Evolutionary conservation across 1,140 invertebrate genomes (phyloP).

Genomic region (Telenomus remus): DNA sequence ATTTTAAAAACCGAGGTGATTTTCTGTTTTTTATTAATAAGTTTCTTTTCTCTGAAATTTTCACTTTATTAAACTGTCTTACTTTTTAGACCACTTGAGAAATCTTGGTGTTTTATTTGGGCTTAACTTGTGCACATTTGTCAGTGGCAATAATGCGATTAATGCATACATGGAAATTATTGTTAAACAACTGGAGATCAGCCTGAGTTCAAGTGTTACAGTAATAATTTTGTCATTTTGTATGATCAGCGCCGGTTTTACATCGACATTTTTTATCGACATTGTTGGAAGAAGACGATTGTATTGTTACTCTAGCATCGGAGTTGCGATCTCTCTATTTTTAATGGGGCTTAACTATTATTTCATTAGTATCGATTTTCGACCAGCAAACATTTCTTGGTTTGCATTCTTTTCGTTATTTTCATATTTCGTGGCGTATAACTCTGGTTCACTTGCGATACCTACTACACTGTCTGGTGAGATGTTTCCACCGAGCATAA

Average conservation of each 20-base stretch:
- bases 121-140: constrained; percentile 64
- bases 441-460: constrained; percentile 66
- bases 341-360: constrained; percentile 73
- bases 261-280: constrained; percentile 66
- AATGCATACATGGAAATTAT: constrained; percentile 71
- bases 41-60: background rate
- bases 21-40: background rate
- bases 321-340: constrained; percentile 62
- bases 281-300: constrained; percentile 65
- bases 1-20: constrained; percentile 64
- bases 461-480: constrained; percentile 70
- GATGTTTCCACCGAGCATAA: constrained; percentile 69
- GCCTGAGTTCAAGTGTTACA: constrained; percentile 61
- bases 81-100: constrained; percentile 60
- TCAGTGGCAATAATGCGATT: constrained; percentile 64
- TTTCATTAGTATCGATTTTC: constrained; percentile 58
- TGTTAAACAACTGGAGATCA: constrained; percentile 59
- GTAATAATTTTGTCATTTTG: constrained; percentile 65
- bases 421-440: constrained; percentile 62
- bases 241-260: constrained; percentile 61
- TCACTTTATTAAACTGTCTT: too few relatives aligned
- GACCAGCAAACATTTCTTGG: constrained; percentile 66
- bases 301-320: constrained; percentile 63
- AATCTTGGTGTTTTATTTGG: constrained; percentile 59
- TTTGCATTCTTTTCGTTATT: constrained; percentile 67